Conservation (phyloP, 2,797 vertebrate genomes). For the Telmatherina bonti region DNA sequence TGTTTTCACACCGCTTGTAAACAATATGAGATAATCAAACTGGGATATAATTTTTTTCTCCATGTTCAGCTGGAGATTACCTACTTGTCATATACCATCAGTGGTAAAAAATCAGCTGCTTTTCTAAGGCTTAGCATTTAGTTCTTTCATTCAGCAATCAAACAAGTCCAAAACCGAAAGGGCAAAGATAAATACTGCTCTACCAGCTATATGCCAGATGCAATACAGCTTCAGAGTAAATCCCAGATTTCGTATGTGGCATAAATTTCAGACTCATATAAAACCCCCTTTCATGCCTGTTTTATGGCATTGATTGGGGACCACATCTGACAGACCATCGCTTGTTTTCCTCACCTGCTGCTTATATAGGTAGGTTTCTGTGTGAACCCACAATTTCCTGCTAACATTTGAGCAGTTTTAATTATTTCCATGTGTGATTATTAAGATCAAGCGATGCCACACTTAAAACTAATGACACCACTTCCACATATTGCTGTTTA, state of each 20-base stretch:
- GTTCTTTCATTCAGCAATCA: slow-evolving; percentile 27
- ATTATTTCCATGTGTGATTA: background rate
- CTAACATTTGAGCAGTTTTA: background rate
- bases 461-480: background rate
- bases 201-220: slow-evolving; percentile 1
- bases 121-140: slow-evolving; percentile 35
- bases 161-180: slow-evolving; percentile 26
- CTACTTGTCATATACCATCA: slow-evolving; percentile 9
- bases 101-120: slow-evolving; percentile 11
- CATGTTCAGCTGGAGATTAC: slow-evolving; percentile 14
- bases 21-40: background rate
- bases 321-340: background rate
- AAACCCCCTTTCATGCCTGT: background rate
- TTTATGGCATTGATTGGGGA: background rate
- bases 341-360: background rate
- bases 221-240: slow-evolving; percentile 1
- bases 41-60: slow-evolving; percentile 8
- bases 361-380: background rate
- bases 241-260: background rate
- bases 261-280: background rate
- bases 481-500: background rate
- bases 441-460: background rate
- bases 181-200: slow-evolving; percentile 13
- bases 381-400: background rate
- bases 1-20: slow-evolving; percentile 7